Evolutionary conservation across 2,113 vertebrate genomes (phyloP), one percentile per base, ranked within the genome.

Genomic region (Carassius gibelio): DNA sequence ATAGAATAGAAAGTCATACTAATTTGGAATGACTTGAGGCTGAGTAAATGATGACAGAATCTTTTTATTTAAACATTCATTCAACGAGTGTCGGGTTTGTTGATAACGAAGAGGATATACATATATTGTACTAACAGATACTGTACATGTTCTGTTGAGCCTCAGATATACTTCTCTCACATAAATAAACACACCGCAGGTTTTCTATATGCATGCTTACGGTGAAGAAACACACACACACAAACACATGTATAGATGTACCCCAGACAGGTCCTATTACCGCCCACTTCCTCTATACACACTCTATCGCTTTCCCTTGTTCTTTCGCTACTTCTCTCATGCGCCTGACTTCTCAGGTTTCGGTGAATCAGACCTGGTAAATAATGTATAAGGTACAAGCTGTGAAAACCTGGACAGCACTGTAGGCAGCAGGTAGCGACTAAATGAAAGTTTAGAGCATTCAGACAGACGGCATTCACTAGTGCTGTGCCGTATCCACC

Each of bases 351-450:
- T 66, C 82, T 88, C 82, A 66, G 83, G 77, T 88, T 88, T 88
- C 85, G 30, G n/a, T 84, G 82, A 86, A 84, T 88, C 82, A 82
- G 38, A 36, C 38, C 48, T 62, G 30, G 78, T 88, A 72, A 88
- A 88, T 88, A 78, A 88, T 88, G 26, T 26, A 88, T 87, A 71
- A 88, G 85, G 72, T 59, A 88, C 82, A 86, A 88, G 85, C 68
- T 84, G 82, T 85, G 78, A 85, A 84, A 81, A 76, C 77, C 68
- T 74, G 68, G 84, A 74, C 66, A 34, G 42, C 62, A 6, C 50
- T 45, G 75, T 59, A 78, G 78, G 42, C 38, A 36, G 75, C 62
- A 84, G 59, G 17, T 57, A 64, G 81, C 8, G 59, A 42, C 38
- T 62, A 30, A 81, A 81, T 55, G 38, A 62, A 55, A 81, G 57